Percentiles rank a stretch among this genome's conserved stretches.
Evolutionary conservation across 2,113 vertebrate species (phyloP).

Genomic region (Tetrao urogallus): DNA sequence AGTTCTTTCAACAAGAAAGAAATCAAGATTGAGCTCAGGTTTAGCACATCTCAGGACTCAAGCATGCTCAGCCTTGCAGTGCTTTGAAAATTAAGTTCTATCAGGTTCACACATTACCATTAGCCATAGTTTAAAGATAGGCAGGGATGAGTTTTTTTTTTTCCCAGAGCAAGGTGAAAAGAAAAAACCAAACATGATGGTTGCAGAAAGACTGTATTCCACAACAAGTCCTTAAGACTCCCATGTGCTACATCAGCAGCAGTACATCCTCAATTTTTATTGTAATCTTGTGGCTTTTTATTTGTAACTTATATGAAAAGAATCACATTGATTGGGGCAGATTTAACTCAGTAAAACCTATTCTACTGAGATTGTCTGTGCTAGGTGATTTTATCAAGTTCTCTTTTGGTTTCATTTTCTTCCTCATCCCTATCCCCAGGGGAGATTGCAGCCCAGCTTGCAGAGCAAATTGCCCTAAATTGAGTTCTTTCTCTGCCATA

Average conservation of each 20-base stretch:
- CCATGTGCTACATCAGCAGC: slow-evolving; percentile 77
- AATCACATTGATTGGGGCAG: slow-evolving; percentile 97
- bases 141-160: background rate
- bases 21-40: background rate
- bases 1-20: slow-evolving; percentile 2
- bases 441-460: slow-evolving; percentile 93
- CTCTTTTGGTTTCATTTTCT: slow-evolving; percentile 98
- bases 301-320: slow-evolving; percentile 98
- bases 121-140: slow-evolving; percentile 53
- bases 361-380: slow-evolving; percentile 90
- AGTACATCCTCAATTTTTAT: slow-evolving; percentile 80
- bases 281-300: slow-evolving; percentile 93
- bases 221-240: slow-evolving; percentile 81
- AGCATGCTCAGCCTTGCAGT: background rate
- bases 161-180: slow-evolving; percentile 50
- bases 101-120: slow-evolving; percentile 10
- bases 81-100: slow-evolving; percentile 55
- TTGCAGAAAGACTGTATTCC: slow-evolving; percentile 76
- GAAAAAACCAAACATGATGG: slow-evolving; percentile 70
- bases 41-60: slow-evolving; percentile 44
- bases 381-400: slow-evolving; percentile 95
- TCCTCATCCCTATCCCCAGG: slow-evolving; percentile 92
- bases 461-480: slow-evolving; percentile 99
- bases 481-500: slow-evolving; percentile 97
- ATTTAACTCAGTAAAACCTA: slow-evolving; percentile 98